A percentile compares a stretch with the other conserved stretches of the same genome.
Conservation (phyloP, 2,888 invertebrate genomes). For the Octonoba sinensis region DNA sequence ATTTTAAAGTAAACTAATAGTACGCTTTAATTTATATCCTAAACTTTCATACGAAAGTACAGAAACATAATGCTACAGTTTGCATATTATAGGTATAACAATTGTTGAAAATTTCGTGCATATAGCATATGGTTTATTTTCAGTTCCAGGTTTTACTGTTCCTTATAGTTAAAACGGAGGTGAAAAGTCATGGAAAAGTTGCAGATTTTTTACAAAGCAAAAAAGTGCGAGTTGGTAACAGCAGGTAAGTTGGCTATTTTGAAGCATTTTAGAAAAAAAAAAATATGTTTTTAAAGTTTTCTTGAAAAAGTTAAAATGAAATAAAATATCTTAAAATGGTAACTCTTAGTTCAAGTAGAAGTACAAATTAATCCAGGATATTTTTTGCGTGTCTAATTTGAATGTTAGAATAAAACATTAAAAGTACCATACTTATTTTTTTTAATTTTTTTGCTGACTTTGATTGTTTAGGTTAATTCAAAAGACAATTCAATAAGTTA, state of each 20-base stretch:
- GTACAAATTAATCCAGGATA: too few relatives aligned
- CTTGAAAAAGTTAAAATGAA: neutral
- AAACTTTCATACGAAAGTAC: too few relatives aligned
- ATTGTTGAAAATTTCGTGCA: neutral
- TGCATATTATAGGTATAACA: neutral
- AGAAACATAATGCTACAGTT: too few relatives aligned
- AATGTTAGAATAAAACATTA: too few relatives aligned
- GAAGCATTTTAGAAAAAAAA: neutral
- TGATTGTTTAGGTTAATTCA: too few relatives aligned
- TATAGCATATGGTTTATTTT: conserved; percentile 4
- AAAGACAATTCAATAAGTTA: too few relatives aligned
- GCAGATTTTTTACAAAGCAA: conserved; percentile 59
- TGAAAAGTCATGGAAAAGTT: conserved; percentile 57
- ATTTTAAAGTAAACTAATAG: too few relatives aligned
- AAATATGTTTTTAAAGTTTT: neutral
- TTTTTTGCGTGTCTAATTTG: too few relatives aligned
- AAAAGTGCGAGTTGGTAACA: conserved; percentile 46
- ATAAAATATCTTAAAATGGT: neutral
- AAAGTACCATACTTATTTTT: too few relatives aligned
- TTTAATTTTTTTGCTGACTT: too few relatives aligned
- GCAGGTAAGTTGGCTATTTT: conserved; percentile 22
- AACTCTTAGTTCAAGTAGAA: too few relatives aligned
- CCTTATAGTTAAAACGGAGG: conserved; percentile 64
- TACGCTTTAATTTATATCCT: too few relatives aligned
- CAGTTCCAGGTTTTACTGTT: conserved; percentile 64